Percentiles rank a stretch among this genome's conserved stretches.
phyloP scores from a whole-genome alignment of 2,797 vertebrate genomes.

The Loris lydekkerianus region DNA sequence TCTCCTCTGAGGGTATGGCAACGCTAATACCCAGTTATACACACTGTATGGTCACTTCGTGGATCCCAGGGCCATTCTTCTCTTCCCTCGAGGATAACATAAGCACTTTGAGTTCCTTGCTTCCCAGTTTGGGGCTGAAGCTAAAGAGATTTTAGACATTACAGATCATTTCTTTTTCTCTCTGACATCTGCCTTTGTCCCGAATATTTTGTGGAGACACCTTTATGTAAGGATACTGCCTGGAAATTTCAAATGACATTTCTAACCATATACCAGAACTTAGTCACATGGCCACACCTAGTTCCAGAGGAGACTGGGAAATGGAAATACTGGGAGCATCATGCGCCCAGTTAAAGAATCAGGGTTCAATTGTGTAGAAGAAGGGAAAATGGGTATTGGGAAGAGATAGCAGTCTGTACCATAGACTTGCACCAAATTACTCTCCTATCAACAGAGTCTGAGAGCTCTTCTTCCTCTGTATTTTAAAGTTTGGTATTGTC shows the following conservation, averaged over 20 bases:
- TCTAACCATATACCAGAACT: neutral
- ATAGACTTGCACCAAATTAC: neutral
- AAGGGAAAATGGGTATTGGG: neutral
- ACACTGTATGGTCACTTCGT: neutral
- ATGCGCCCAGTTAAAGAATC: neutral
- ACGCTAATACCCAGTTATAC: neutral
- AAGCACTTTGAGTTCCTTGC: neutral
- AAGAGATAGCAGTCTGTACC: neutral
- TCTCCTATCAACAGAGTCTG: neutral
- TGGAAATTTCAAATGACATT: constrained; percentile 22
- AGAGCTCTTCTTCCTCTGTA: neutral
- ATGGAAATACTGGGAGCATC: neutral
- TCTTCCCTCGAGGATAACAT: neutral
- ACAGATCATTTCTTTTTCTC: neutral
- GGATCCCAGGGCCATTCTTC: neutral
- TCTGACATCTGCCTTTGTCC: neutral
- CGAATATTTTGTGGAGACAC: neutral
- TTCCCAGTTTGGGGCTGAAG: neutral
- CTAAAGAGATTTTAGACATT: neutral
- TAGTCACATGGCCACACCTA: neutral
- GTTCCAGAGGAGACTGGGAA: neutral
- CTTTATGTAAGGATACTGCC: neutral
- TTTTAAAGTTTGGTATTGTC: constrained; percentile 1
- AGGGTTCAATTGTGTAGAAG: neutral
- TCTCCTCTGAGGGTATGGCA: neutral